Evolutionary conservation across 2,888 invertebrate genomes (phyloP).

Genomic region (Drosophila diplacantha): DNA sequence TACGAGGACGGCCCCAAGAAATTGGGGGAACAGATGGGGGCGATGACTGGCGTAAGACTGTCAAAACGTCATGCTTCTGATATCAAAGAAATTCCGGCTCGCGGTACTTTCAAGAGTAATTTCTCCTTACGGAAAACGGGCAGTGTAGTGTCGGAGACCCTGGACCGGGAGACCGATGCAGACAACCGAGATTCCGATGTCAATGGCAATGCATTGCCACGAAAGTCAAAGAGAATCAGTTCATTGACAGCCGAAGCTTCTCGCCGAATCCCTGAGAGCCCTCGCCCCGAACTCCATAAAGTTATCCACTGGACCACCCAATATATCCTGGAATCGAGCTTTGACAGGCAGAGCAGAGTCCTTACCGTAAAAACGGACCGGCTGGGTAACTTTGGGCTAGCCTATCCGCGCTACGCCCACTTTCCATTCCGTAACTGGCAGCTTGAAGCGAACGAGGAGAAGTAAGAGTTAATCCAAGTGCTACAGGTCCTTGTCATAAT

Average conservation of each 20-base stretch:
- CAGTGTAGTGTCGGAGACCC: accelerated
- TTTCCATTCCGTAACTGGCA: slow-evolving; percentile 74
- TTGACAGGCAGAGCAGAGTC: slow-evolving; percentile 45
- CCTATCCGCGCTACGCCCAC: slow-evolving; percentile 72
- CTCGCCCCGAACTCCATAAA: neutral
- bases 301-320: slow-evolving; percentile 70
- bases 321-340: slow-evolving; percentile 54
- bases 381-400: slow-evolving; percentile 75
- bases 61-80: neutral
- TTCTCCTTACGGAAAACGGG: accelerated
- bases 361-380: slow-evolving; percentile 72
- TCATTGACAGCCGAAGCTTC: neutral
- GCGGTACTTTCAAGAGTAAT: neutral
- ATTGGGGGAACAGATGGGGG: slow-evolving; percentile 23
- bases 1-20: slow-evolving; percentile 10
- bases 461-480: slow-evolving; percentile 51
- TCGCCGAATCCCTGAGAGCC: neutral
- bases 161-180: neutral
- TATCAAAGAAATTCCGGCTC: neutral
- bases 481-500: neutral
- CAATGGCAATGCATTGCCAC: accelerated
- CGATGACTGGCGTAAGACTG: neutral
- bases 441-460: slow-evolving; percentile 55
- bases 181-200: neutral
- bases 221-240: neutral